Base-by-base conservation (phyloP, 2,888 invertebrate species). In the Herminia tarsipennalis region DNA sequence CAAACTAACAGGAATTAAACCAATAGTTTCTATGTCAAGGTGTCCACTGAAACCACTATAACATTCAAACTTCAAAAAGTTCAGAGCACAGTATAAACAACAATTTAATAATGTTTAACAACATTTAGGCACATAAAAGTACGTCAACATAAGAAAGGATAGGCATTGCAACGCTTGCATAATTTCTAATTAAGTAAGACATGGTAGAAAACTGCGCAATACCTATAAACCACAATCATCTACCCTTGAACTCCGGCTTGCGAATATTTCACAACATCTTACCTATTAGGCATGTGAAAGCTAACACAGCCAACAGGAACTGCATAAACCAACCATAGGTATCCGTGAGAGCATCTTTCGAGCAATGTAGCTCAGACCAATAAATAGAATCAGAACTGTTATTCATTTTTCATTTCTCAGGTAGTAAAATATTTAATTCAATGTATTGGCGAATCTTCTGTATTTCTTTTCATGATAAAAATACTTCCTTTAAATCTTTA, bases 281-380 rank as follows among this genome's bases (percentile, higher is more conserved):
- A 95, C 95, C 93, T 70, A 95, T 94, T 58, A 95, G 83, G 73
- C 95, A 95, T 35, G 94, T 94, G 81, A 95, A 95, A 14, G 95
- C 95, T 66, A 95, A 83, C 54, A 93, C 91, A 12, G 95, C 95
- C 55, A 95, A 76, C 43, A 95, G 81, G 48, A 94, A 94, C 80
- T 95, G 95, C 76, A 95, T 88, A 76, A 95, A 94, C 95, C 95
- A 95, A 49, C 95, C 95, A 81, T 95, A 95, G 53, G 93, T 93
- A 78, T 95, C 94, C 6, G 95, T 95, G 27, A 95, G 89, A 9
- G 95, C 94, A 92, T 94, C 94, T 77, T 94, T 94, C 32, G 92
- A 92, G 83, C 95, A 95, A 75, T 94, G 94, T 20, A 92, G 85
- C 71, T 86, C 86, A 16, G 90, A 84, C 81, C 85, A 92, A 48